Evolutionary conservation across 2,888 invertebrate genomes (phyloP).

Genomic region (Cheilosia variabilis): DNA sequence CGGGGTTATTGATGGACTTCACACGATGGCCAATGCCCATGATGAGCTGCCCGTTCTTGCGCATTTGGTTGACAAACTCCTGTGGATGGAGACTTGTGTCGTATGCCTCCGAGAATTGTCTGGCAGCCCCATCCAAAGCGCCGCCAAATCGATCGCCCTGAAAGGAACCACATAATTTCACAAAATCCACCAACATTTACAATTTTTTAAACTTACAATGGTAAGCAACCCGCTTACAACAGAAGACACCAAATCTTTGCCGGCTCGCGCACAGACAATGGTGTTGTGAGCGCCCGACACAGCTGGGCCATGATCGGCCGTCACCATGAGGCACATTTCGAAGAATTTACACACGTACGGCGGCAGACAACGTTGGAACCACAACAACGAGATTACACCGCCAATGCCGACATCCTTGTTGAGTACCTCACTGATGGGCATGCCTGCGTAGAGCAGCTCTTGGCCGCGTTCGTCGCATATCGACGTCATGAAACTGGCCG

Average conservation of each 20-base stretch:
- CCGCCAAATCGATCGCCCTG: conserved; percentile 99
- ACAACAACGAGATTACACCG: conserved; percentile 97
- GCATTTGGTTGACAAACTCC: conserved; percentile 99
- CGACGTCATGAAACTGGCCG: conserved; percentile 99
- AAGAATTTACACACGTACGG: conserved; percentile 98
- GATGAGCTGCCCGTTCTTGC: conserved; percentile 98
- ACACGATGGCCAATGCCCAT: conserved; percentile 99
- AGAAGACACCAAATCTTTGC: conserved; percentile 98
- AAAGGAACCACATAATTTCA: not conserved
- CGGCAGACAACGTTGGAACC: conserved; percentile 99
- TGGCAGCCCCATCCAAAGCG: conserved; percentile 98
- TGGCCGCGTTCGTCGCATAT: conserved; percentile 99
- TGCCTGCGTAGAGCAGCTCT: conserved; percentile 98
- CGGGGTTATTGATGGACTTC: conserved; percentile 98
- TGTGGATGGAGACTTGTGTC: conserved; percentile 97
- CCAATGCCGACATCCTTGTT: conserved; percentile 98
- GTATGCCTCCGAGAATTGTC: conserved; percentile 98
- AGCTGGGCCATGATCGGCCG: conserved; percentile 99
- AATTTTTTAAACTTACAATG: conserved; percentile 88
- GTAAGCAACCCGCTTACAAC: conserved; percentile 98
- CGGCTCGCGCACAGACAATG: conserved; percentile 98
- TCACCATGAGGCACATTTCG: conserved; percentile 99
- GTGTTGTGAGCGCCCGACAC: conserved; percentile 99
- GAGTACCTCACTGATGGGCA: conserved; percentile 93
- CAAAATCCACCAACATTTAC: not conserved